Evolutionary conservation across 1,140 invertebrate species (phyloP).

Genomic region (Eurosta solidaginis): DNA sequence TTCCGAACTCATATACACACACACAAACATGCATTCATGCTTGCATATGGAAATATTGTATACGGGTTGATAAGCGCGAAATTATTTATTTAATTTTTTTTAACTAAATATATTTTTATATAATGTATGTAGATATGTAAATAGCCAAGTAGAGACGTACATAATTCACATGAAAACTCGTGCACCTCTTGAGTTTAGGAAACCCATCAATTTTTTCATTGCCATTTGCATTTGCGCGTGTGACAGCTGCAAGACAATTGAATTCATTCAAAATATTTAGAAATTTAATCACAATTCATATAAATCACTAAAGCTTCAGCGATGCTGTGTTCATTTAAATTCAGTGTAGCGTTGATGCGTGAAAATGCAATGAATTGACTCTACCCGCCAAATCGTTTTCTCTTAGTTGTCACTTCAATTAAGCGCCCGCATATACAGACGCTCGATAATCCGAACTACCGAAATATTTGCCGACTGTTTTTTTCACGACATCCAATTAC

Average conservation of each 20-base stretch:
- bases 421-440: neutral
- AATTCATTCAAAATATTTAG: too few relatives aligned
- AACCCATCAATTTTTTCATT: neutral
- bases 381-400: neutral
- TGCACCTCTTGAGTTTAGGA: neutral
- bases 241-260: too few relatives aligned
- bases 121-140: neutral
- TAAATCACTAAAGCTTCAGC: too few relatives aligned
- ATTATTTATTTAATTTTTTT: neutral
- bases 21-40: too few relatives aligned
- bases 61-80: neutral
- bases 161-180: neutral
- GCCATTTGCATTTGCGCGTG: neutral
- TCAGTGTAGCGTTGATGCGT: neutral
- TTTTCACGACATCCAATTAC: neutral
- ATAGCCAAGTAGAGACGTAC: neutral
- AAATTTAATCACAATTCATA: too few relatives aligned
- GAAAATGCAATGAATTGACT: slow-evolving; percentile 7
- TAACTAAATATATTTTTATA: neutral
- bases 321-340: neutral
- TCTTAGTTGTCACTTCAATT: neutral
- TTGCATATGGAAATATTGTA: too few relatives aligned
- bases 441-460: neutral
- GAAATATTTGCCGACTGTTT: neutral
- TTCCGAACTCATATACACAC: neutral